Evolutionary conservation across 2,797 vertebrate species (phyloP), one percentile per base, ranked within the genome.

Genomic region (Tympanoctomys barrerae): DNA sequence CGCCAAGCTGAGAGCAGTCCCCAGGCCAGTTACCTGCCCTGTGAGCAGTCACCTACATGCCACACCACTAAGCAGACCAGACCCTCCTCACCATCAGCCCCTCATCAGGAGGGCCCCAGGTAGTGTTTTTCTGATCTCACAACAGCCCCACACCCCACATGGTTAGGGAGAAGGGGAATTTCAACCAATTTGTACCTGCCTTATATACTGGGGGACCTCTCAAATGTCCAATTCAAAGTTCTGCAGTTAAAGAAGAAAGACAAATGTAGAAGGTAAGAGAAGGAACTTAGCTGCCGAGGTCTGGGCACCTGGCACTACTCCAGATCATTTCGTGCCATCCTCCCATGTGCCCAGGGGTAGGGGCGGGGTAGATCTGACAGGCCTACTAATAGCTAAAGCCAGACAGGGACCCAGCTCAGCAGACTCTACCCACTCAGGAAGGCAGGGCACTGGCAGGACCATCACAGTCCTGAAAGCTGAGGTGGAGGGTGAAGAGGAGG

Each of bases 61-160:
- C 24, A 21, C 6, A 28, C 2, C 0, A 1, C 66, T 7, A n/a
- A 42, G n/a, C 24, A 24, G 21, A 39, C 57, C 91, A 80, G 68
- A 79, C 26, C 19, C 19, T 52, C 36, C 73, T 26, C 8, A 1
- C 6, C 3, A 8, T 62, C 49, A 80, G 0, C 39, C 28, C 73
- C 1, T 90, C 61, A 26, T 10, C 49, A 10, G 26, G 11, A 87
- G 21, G 59, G 28, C 4, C 81, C 49, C 13, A 61, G 10, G 11
- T 54, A 28, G 52, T 16, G 1, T 49, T 33, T 61, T 71, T 46
- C 66, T n/a, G 0, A 84, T 31, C 16, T 21, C 24, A 75, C 0
- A 5, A 62, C 0, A 3, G 36, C 28, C 62, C 42, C 22, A 1
- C 2, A 0, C 39, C 36, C 80, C 39, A 42, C 5, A 14, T 4